Evolutionary conservation across 2,113 vertebrate genomes (phyloP).

Genomic region (Chaetorhynchus papuensis): DNA sequence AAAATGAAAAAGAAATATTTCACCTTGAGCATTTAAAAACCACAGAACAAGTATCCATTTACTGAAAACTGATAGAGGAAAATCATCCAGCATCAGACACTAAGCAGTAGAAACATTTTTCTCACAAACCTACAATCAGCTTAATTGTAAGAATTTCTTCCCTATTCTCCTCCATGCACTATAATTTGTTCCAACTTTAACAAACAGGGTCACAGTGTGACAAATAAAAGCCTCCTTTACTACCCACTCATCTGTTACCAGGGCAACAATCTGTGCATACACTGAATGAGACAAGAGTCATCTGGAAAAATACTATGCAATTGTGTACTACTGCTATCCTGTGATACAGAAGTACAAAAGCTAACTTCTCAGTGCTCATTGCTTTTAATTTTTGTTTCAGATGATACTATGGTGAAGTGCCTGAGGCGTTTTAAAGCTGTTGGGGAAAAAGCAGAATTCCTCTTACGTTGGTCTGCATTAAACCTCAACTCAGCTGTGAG

Average conservation of each 20-base stretch:
- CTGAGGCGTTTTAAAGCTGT: neutral
- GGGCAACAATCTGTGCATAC: neutral
- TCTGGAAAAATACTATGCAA: neutral
- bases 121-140: neutral
- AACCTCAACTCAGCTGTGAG: neutral
- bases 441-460: neutral
- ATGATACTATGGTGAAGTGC: neutral
- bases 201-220: neutral
- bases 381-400: neutral
- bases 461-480: neutral
- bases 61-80: neutral
- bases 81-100: neutral
- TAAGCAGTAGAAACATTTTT: neutral
- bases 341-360: neutral
- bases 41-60: neutral
- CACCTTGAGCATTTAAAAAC: neutral
- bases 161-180: neutral
- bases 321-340: neutral
- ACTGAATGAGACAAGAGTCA: neutral
- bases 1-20: neutral
- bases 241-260: neutral
- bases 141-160: neutral
- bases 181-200: neutral
- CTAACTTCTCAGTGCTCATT: neutral
- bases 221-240: conserved; percentile 10